Conservation (phyloP, 1,140 invertebrate genomes). For the Drosophila seguyi region DNA sequence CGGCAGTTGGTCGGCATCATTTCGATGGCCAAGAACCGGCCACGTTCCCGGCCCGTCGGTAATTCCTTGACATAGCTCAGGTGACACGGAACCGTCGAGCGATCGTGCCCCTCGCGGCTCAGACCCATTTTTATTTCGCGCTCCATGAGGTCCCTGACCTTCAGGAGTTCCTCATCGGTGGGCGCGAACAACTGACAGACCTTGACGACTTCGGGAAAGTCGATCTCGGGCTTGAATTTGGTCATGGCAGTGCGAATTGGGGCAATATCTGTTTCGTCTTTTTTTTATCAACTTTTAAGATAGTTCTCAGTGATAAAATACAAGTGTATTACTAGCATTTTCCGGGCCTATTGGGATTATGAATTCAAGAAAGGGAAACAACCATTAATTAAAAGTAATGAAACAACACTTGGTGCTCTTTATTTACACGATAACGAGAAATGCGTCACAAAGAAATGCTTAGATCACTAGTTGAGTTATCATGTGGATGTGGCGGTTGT, state of each 20-base stretch:
- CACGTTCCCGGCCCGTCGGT: constrained; percentile 97
- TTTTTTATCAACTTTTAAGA: background rate
- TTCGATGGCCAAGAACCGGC: constrained; percentile 98
- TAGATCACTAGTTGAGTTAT: constrained; percentile 64
- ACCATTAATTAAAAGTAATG: constrained; percentile 11
- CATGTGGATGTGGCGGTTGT: constrained; percentile 40
- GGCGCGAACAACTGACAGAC: constrained; percentile 47
- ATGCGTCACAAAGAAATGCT: constrained; percentile 70
- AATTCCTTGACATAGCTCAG: constrained; percentile 98
- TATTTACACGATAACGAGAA: constrained; percentile 72
- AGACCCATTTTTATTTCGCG: constrained; percentile 92
- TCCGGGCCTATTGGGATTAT: background rate
- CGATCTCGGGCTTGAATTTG: constrained; percentile 31
- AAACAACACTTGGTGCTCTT: constrained; percentile 72
- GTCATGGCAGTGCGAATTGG: background rate
- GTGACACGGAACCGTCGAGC: constrained; percentile 94
- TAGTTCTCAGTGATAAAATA: background rate
- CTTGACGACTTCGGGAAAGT: constrained; percentile 62
- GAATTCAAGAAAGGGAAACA: constrained; percentile 87
- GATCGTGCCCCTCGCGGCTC: constrained; percentile 89
- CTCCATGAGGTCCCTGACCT: constrained; percentile 28
- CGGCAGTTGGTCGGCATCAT: constrained; percentile 99
- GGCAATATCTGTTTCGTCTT: background rate
- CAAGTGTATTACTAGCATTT: background rate
- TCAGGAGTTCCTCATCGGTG: constrained; percentile 15